phyloP scores from a whole-genome alignment of 2,797 vertebrate genomes.

The Arrhamphus sclerolepis region DNA sequence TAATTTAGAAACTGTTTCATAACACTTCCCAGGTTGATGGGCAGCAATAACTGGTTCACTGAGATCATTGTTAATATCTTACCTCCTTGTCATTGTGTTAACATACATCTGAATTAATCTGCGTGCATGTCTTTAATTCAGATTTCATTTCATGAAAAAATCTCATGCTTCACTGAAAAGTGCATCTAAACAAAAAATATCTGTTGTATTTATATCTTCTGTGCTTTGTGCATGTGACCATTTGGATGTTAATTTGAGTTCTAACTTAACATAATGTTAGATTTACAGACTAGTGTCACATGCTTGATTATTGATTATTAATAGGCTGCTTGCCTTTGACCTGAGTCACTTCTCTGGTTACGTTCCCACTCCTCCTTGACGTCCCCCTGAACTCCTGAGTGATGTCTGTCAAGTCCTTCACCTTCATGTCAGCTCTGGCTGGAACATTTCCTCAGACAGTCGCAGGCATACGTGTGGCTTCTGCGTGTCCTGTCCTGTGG shows the following conservation, averaged over 20 bases:
- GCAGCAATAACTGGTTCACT: no score
- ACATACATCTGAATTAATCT: no score
- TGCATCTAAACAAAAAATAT: no score
- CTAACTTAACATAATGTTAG: background rate
- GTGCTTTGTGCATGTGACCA: background rate
- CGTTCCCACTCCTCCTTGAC: background rate
- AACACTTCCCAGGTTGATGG: no score
- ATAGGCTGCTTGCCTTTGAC: constrained; percentile 21
- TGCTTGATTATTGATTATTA: background rate
- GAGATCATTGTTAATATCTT: no score
- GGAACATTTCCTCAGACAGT: constrained; percentile 53
- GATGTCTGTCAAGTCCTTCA: constrained; percentile 53
- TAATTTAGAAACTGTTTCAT: no score
- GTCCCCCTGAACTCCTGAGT: constrained; percentile 38
- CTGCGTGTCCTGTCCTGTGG: constrained; percentile 54
- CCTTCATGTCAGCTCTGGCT: constrained; percentile 38
- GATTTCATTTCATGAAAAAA: no score
- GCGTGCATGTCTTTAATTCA: no score
- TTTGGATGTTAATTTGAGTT: background rate
- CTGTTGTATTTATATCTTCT: no score
- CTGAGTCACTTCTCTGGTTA: constrained; percentile 1
- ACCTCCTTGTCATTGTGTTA: no score
- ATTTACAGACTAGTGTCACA: background rate
- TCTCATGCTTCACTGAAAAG: no score
- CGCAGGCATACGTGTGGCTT: constrained; percentile 28